Conservation (phyloP, 2,797 vertebrate genomes). For the Tinamus major region DNA sequence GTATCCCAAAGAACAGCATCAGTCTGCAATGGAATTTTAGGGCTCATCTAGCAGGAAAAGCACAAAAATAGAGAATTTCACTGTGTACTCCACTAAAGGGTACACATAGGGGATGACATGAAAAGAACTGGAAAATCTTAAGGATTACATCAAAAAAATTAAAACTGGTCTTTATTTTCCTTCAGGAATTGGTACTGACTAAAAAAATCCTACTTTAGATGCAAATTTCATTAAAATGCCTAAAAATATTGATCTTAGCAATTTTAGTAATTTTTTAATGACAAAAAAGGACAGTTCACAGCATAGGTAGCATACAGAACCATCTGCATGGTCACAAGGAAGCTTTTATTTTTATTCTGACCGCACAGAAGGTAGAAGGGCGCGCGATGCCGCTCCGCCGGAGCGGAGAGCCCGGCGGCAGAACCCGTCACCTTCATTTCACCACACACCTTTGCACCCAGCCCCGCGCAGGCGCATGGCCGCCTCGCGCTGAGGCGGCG, state of each 20-base stretch:
- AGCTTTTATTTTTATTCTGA: not conserved
- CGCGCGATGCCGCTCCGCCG: not conserved
- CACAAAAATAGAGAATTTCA: not conserved
- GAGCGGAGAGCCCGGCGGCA: not conserved
- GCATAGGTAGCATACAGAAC: not conserved
- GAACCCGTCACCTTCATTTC: not conserved
- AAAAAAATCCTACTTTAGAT: not conserved
- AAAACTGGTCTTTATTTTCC: not conserved
- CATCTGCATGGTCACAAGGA: not conserved
- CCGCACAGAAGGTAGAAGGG: not conserved
- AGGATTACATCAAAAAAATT: not conserved
- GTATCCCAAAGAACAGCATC: not conserved
- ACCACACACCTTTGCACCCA: not conserved
- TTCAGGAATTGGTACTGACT: not conserved
- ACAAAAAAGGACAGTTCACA: not conserved
- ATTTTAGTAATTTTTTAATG: not conserved
- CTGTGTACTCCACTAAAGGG: not conserved
- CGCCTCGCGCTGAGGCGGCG: not conserved
- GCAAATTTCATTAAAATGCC: not conserved
- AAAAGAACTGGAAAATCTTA: not conserved
- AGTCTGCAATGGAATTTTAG: not conserved
- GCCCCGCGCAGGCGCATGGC: not conserved
- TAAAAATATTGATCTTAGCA: accelerated
- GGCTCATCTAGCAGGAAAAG: not conserved
- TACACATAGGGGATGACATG: not conserved